phyloP scores from a whole-genome alignment of 1,140 invertebrate genomes.

The Laupala kohalensis region DNA sequence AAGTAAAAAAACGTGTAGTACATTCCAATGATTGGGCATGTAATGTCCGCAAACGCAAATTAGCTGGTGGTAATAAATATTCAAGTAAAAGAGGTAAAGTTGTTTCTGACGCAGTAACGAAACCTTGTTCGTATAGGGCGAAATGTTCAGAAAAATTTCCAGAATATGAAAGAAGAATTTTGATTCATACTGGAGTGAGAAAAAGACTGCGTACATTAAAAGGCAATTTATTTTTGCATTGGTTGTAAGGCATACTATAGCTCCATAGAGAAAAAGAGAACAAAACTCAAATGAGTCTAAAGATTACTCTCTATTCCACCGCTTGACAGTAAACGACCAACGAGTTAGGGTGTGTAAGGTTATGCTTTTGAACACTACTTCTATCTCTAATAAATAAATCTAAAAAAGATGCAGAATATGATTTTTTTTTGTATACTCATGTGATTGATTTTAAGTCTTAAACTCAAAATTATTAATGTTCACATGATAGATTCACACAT shows the following conservation, averaged over 20 bases:
- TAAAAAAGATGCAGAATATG: no score
- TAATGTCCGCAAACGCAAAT: conserved; percentile 1
- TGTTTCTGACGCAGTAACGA: background rate
- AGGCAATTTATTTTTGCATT: conserved; percentile 1
- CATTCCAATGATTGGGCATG: background rate
- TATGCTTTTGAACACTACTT: no score
- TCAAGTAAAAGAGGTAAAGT: conserved; percentile 1
- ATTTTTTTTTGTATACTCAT: no score
- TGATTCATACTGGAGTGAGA: conserved; percentile 1
- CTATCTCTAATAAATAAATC: no score
- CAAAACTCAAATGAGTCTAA: background rate
- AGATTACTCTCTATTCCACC: no score
- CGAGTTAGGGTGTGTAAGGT: no score
- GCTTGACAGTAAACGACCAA: no score
- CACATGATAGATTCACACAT: no score
- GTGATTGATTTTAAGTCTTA: no score
- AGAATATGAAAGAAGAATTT: background rate
- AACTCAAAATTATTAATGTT: no score
- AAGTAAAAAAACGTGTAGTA: conserved; percentile 2
- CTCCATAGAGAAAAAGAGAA: background rate
- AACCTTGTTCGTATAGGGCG: background rate
- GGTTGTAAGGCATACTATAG: background rate
- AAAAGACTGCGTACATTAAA: background rate
- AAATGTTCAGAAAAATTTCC: conserved; percentile 5
- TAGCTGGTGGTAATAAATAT: conserved; percentile 6